Evolutionary conservation across 2,888 invertebrate species (phyloP).

Genomic region (Eledona agricola): DNA sequence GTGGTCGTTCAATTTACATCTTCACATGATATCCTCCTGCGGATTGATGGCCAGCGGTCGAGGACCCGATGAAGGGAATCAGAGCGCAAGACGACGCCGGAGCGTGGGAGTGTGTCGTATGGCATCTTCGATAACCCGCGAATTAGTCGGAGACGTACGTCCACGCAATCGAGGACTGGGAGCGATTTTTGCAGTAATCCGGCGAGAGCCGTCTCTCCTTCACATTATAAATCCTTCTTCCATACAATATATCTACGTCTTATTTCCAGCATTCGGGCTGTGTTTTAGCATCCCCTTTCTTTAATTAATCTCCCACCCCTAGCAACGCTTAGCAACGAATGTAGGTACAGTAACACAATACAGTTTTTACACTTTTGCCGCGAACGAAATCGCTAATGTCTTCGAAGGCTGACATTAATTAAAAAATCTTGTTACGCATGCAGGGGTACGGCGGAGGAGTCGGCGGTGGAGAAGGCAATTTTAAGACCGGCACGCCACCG

Average conservation of each 20-base stretch:
- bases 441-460: constrained; percentile 47
- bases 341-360: constrained; percentile 61
- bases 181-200: too few relatives aligned
- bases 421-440: constrained; percentile 63
- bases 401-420: constrained; percentile 62
- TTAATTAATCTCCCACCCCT: constrained; percentile 63
- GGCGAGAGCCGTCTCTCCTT: too few relatives aligned
- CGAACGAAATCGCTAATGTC: constrained; percentile 57
- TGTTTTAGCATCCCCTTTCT: constrained; percentile 63
- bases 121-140: too few relatives aligned
- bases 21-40: constrained; percentile 49
- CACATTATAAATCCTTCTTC: constrained; percentile 63
- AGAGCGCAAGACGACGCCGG: constrained; percentile 25
- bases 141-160: too few relatives aligned
- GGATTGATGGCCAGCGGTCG: constrained; percentile 35
- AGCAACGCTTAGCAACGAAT: constrained; percentile 62
- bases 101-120: too few relatives aligned
- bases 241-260: constrained; percentile 63
- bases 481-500: constrained; percentile 51
- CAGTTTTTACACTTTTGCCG: constrained; percentile 61
- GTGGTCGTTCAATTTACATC: constrained; percentile 49
- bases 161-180: too few relatives aligned
- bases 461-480: constrained; percentile 50
- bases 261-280: constrained; percentile 61
- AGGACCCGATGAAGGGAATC: constrained; percentile 35